phyloP scores from a whole-genome alignment of 2,113 vertebrate genomes.

The Syngnathus typhle region DNA sequence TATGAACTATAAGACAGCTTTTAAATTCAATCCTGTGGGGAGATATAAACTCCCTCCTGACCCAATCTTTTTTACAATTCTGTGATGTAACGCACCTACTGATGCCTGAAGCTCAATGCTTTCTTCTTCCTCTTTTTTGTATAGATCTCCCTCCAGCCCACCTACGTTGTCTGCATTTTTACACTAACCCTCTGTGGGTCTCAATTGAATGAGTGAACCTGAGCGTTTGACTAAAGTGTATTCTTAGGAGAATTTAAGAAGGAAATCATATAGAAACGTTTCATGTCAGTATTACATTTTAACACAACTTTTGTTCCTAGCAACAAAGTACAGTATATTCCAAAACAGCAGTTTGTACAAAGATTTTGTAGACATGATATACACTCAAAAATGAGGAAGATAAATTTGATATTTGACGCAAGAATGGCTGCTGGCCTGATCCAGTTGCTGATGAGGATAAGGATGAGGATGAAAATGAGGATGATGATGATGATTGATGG shows the following conservation, averaged over 20 bases:
- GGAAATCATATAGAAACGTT: background rate
- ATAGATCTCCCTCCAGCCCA: conserved; percentile 18
- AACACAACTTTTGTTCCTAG: background rate
- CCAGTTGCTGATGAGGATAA: too few relatives aligned
- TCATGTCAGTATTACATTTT: background rate
- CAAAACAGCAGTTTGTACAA: background rate
- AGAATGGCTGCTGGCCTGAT: too few relatives aligned
- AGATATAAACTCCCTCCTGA: conserved; percentile 42
- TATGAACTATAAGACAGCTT: conserved; percentile 25
- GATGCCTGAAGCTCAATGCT: conserved; percentile 31
- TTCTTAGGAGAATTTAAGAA: background rate
- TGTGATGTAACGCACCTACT: conserved; percentile 45
- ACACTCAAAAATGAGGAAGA: too few relatives aligned
- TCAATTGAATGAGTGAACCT: conserved; percentile 36
- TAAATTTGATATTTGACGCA: too few relatives aligned
- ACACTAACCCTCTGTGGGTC: conserved; percentile 28
- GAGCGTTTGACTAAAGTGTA: conserved; percentile 11
- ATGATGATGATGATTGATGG: too few relatives aligned
- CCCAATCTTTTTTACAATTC: conserved; percentile 34
- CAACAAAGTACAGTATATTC: background rate
- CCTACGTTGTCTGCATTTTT: conserved; percentile 30
- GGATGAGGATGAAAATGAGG: too few relatives aligned
- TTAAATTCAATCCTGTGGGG: conserved; percentile 33
- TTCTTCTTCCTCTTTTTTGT: conserved; percentile 16
- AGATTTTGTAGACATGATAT: background rate